Percentiles rank a stretch among this genome's conserved stretches.
phyloP scores from a whole-genome alignment of 2,888 invertebrate genomes.

The Eupithecia subumbrata region DNA sequence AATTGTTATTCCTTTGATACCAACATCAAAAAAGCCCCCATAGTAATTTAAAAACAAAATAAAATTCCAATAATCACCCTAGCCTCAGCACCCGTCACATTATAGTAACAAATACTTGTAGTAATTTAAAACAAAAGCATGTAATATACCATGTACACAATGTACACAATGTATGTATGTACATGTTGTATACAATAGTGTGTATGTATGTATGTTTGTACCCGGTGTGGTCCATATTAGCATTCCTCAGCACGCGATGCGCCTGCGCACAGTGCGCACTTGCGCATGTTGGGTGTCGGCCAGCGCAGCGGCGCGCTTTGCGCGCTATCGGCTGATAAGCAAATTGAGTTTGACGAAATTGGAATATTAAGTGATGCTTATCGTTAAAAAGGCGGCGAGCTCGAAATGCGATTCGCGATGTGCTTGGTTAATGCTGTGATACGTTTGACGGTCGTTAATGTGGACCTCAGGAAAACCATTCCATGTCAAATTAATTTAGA shows the following conservation, averaged over 20 bases:
- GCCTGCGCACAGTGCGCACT: slow-evolving; percentile 36
- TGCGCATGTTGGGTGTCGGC: slow-evolving; percentile 22
- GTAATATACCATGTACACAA: neutral
- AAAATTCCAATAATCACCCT: neutral
- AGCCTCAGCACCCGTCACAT: neutral
- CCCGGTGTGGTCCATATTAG: slow-evolving; percentile 42
- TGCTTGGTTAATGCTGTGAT: neutral
- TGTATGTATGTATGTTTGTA: neutral
- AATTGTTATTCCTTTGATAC: no score
- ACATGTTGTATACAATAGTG: neutral
- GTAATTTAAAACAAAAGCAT: neutral
- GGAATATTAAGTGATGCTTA: slow-evolving; percentile 46
- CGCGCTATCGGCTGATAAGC: slow-evolving; percentile 43
- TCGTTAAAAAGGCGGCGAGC: slow-evolving; percentile 23
- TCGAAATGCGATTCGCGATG: neutral
- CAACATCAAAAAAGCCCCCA: neutral
- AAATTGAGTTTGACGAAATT: slow-evolving; percentile 47
- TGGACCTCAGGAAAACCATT: neutral
- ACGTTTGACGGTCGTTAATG: neutral
- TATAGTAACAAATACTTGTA: neutral
- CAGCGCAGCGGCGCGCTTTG: slow-evolving; percentile 38
- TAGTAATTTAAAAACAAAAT: neutral
- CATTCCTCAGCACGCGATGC: slow-evolving; percentile 40
- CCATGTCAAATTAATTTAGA: no score
- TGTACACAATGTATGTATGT: neutral